These are phyloP conservation scores for Poeciliopsis infans DNA, from an alignment of 2,797 vertebrate genomes.

Conservation along the genomic window DNA sequence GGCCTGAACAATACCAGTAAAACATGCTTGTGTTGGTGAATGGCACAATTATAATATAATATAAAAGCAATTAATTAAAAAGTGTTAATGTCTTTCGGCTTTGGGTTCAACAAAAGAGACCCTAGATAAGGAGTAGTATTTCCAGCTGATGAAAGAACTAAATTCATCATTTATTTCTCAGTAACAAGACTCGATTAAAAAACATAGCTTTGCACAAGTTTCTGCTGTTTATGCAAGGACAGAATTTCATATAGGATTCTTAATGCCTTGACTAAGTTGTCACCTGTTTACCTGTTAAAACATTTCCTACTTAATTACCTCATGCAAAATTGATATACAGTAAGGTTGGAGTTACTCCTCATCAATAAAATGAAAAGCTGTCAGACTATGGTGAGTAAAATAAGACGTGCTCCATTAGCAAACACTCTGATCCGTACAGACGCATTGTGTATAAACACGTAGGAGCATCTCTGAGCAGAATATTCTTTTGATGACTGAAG, in stretches of 20 bases:
- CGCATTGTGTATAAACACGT: constrained; percentile 30
- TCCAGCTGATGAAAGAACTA: not conserved
- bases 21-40: not conserved
- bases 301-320: not conserved
- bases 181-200: not conserved
- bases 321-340: not conserved
- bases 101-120: not conserved
- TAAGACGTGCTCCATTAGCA: not conserved
- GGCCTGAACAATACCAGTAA: not conserved
- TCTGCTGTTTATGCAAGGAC: not conserved
- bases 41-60: not conserved
- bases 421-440: constrained; percentile 24
- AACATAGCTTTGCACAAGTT: not conserved
- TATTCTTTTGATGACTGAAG: constrained; percentile 47
- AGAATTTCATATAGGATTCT: not conserved
- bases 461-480: constrained; percentile 26
- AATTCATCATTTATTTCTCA: not conserved
- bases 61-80: not conserved
- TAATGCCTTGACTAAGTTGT: not conserved
- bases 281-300: not conserved
- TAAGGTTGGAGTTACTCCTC: not conserved
- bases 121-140: not conserved
- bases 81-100: not conserved
- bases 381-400: not conserved
- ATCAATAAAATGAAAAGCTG: not conserved